Base-by-base conservation (phyloP, 1,140 invertebrate genomes). In the Anastatus disparis region DNA sequence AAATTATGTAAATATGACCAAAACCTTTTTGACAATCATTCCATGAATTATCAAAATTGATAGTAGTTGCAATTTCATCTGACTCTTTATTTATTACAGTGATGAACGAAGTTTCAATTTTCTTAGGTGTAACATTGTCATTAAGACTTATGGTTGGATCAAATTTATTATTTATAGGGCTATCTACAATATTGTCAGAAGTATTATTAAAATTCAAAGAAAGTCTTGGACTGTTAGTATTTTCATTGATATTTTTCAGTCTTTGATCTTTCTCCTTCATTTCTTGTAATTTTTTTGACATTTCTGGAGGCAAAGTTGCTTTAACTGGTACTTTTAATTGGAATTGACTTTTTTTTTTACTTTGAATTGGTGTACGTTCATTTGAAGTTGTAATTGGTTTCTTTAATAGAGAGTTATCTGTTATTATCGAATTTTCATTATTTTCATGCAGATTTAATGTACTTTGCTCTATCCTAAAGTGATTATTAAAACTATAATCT, bases 301-400 rank as follows among this genome's bases (percentile, higher is more conserved):
- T 38, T 40, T 78, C 58, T 40, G 53, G 63, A 3, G 56, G 46
- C 27, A 83, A 61, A 63, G 76, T 73, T 15, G 81, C 78, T 66
- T 78, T 76, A 0, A 83, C 70, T n/a, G 82, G 81, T 62, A 77
- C 78, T 64, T 81, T 82, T 8, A 82, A 71, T 64, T 80, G 75
- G 56, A 83, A 83, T 38, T 53, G 71, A 46, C 76, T 70, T 27
- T 75, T 79, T 17, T 68, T 78, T 68, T 68, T 68, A 10, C 1
- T 38, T 58, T 29, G 35, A 35, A 20, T 56, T 20, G 35, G 50
- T 42, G 52, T 56, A 8, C 4, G 17, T 48, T 20, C 6, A 6
- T 20, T 10, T 12, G 48, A 12, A 35, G 6, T 50, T 7, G n/a
- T 3, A 10, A 15, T 4, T 48, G 15, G 10, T 44, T 35, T 6